These are phyloP conservation scores for Petrosia ficiformis DNA, from an alignment of 37 sponge, comb jelly and placozoan species.

Conservation along the genomic window DNA sequence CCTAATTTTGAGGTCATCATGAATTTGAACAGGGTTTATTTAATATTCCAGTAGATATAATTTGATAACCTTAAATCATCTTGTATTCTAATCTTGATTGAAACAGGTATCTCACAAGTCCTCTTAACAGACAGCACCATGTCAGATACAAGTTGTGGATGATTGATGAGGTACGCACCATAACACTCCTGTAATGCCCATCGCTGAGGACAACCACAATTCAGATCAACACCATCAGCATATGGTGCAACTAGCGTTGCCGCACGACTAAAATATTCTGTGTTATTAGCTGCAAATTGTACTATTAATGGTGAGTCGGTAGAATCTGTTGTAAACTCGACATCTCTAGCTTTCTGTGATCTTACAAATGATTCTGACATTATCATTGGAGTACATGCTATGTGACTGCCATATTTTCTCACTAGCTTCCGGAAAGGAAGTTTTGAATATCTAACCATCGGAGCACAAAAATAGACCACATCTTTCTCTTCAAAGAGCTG, in stretches of 20 bases:
- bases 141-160: conserved; percentile 73
- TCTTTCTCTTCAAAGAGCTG: background rate
- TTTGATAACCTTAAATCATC: conserved; percentile 73
- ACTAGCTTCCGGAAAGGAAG: conserved; percentile 79
- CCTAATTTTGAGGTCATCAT: too few relatives aligned
- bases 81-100: conserved; percentile 85
- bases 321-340: conserved; percentile 77
- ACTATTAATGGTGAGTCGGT: conserved; percentile 83
- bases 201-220: conserved; percentile 97
- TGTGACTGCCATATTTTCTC: conserved; percentile 82
- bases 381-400: conserved; percentile 95
- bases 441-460: conserved; percentile 95
- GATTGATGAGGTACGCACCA: conserved; percentile 62
- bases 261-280: conserved; percentile 81
- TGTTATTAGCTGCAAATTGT: conserved; percentile 91
- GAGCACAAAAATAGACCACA: conserved; percentile 83
- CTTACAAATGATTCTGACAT: conserved; percentile 84
- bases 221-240: conserved; percentile 89
- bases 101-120: conserved; percentile 60
- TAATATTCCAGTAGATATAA: too few relatives aligned
- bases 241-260: conserved; percentile 82
- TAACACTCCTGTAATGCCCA: conserved; percentile 92
- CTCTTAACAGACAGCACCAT: conserved; percentile 69
- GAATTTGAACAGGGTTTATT: too few relatives aligned
- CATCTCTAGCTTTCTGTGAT: conserved; percentile 81